A percentile compares a stretch with the other conserved stretches of the same genome.
Evolutionary conservation across 2,888 invertebrate species (phyloP).

Genomic region (Drosophila rellima): DNA sequence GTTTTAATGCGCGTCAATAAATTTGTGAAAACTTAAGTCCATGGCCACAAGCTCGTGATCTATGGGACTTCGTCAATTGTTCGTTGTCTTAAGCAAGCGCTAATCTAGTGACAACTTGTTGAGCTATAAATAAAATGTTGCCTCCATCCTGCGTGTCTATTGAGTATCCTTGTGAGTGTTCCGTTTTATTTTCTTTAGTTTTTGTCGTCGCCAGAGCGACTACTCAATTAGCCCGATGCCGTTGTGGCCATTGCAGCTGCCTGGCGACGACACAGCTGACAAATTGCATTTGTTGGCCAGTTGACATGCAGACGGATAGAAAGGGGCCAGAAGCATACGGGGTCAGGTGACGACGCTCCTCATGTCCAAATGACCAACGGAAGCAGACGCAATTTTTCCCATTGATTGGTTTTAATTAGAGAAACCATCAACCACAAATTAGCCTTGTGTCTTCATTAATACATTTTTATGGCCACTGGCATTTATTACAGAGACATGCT

Average conservation of each 20-base stretch:
- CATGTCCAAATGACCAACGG: constrained; percentile 35
- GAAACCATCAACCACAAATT: constrained; percentile 78
- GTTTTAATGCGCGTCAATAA: constrained; percentile 72
- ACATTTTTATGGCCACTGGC: constrained; percentile 62
- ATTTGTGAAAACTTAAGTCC: constrained; percentile 46
- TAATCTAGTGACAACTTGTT: constrained; percentile 79
- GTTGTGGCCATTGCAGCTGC: constrained; percentile 57
- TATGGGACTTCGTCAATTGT: constrained; percentile 43
- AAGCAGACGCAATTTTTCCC: constrained; percentile 72
- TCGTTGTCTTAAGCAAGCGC: constrained; percentile 38
- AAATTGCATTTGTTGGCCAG: constrained; percentile 75
- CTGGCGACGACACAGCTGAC: constrained; percentile 60
- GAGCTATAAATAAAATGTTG: constrained; percentile 71
- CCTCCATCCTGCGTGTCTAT: constrained; percentile 13
- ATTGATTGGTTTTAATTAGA: constrained; percentile 81
- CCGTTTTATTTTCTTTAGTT: constrained; percentile 34
- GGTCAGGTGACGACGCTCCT: not conserved
- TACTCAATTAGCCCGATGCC: constrained; percentile 67
- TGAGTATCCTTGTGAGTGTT: constrained; percentile 4
- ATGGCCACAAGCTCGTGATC: constrained; percentile 45
- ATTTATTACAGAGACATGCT: constrained; percentile 30
- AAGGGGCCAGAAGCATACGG: not conserved
- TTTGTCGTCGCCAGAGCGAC: constrained; percentile 43
- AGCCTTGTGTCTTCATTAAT: constrained; percentile 75
- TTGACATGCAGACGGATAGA: constrained; percentile 52